These are phyloP conservation scores for Leucania comma DNA, from an alignment of 2,888 invertebrate genomes.

Conservation along the genomic window DNA sequence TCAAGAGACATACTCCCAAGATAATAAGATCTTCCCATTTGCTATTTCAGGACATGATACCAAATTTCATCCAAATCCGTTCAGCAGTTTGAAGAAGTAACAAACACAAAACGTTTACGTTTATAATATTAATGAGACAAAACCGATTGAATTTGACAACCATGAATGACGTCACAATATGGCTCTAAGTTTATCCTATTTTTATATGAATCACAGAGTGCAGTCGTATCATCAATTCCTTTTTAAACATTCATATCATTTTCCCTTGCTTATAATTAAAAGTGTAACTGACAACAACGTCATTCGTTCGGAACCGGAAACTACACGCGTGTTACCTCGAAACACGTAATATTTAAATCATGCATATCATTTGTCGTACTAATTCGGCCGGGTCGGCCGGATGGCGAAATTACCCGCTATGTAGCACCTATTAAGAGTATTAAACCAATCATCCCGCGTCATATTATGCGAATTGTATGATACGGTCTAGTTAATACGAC, in stretches of 20 bases:
- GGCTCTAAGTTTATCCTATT: too few relatives aligned
- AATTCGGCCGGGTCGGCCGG: conserved; percentile 69
- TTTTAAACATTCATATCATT: neutral
- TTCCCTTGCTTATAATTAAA: neutral
- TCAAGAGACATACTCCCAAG: too few relatives aligned
- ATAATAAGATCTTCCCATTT: too few relatives aligned
- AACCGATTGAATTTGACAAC: too few relatives aligned
- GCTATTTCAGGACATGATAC: too few relatives aligned
- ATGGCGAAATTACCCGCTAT: conserved; percentile 72
- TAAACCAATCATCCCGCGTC: conserved; percentile 65
- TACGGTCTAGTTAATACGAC: conserved; percentile 34
- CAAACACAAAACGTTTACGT: too few relatives aligned
- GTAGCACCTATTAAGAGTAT: conserved; percentile 69
- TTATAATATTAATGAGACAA: too few relatives aligned
- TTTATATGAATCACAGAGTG: too few relatives aligned
- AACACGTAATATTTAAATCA: conserved; percentile 44
- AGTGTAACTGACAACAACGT: neutral
- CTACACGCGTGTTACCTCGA: conserved; percentile 17
- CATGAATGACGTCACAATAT: too few relatives aligned
- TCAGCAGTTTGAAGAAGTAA: too few relatives aligned
- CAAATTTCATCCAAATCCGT: too few relatives aligned
- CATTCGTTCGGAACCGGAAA: conserved; percentile 13
- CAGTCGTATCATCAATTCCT: too few relatives aligned
- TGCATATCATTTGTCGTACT: conserved; percentile 47
- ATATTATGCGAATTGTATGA: conserved; percentile 43